A percentile compares a stretch with the other conserved stretches of the same genome.
phyloP scores from a whole-genome alignment of 1,140 invertebrate genomes.

The Euura lappo region DNA sequence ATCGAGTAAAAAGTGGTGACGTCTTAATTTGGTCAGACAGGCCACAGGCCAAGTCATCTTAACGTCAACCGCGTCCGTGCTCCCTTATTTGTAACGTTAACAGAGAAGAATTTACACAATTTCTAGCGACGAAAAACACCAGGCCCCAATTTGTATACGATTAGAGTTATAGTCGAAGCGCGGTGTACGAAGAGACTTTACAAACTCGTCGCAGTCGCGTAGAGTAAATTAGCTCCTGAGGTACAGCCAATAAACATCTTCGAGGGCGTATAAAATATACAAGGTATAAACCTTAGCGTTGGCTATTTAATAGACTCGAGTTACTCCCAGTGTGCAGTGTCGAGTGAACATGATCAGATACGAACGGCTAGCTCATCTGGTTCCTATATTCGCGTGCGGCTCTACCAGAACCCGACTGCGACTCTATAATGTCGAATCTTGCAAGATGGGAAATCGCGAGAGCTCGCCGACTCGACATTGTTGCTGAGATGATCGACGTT shows the following conservation, averaged over 20 bases:
- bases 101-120: too few species aligned
- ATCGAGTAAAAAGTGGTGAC: background rate
- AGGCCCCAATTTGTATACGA: too few species aligned
- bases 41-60: background rate
- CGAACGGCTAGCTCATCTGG: background rate
- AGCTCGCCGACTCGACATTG: background rate
- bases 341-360: background rate
- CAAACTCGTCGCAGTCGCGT: too few species aligned
- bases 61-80: too few species aligned
- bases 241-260: background rate
- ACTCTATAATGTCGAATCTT: background rate
- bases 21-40: slow-evolving; percentile 5
- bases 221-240: background rate
- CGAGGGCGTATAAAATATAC: background rate
- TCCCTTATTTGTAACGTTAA: too few species aligned
- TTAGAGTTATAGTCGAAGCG: too few species aligned
- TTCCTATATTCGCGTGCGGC: background rate
- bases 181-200: too few species aligned
- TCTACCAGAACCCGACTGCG: background rate
- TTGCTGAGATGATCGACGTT: too few species aligned
- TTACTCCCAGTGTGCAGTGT: background rate
- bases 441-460: background rate
- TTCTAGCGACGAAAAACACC: too few species aligned
- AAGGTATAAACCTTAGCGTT: background rate
- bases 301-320: background rate